Conservation (phyloP, 2,113 vertebrate genomes). For the Hypanus sabinus region DNA sequence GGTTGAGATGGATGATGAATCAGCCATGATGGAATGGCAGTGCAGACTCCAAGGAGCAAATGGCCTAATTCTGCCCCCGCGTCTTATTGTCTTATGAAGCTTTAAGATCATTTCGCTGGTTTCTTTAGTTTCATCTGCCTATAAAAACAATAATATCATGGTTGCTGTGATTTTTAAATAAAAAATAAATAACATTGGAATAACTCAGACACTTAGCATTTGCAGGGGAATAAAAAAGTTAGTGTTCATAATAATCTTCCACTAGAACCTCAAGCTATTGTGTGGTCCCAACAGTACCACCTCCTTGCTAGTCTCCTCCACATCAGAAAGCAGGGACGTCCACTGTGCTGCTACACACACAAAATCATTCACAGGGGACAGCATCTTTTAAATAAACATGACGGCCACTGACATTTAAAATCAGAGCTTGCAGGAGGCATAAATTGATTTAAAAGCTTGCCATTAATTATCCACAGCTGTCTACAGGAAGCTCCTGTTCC, state of each 20-base stretch:
- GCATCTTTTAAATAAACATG: background rate
- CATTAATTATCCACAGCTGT: slow-evolving; percentile 6
- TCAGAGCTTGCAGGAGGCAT: background rate
- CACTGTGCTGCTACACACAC: background rate
- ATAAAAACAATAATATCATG: background rate
- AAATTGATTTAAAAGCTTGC: background rate
- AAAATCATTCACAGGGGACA: background rate
- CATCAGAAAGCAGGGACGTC: background rate
- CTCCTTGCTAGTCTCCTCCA: background rate
- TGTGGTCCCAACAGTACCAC: background rate
- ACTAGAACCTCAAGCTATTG: too few relatives aligned
- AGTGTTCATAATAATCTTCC: too few relatives aligned
- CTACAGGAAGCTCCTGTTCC: background rate
- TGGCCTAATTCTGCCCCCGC: too few relatives aligned
- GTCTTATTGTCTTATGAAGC: background rate
- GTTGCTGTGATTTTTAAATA: too few relatives aligned
- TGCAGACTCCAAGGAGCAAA: too few relatives aligned
- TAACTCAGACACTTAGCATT: too few relatives aligned
- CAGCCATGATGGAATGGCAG: too few relatives aligned
- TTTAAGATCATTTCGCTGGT: background rate
- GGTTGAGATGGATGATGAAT: too few relatives aligned
- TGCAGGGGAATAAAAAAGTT: too few relatives aligned
- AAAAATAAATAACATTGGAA: too few relatives aligned
- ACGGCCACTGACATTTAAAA: background rate
- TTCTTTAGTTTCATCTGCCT: background rate